phyloP scores from a whole-genome alignment of 2,113 vertebrate genomes.

The Misgurnus mizolepis region DNA sequence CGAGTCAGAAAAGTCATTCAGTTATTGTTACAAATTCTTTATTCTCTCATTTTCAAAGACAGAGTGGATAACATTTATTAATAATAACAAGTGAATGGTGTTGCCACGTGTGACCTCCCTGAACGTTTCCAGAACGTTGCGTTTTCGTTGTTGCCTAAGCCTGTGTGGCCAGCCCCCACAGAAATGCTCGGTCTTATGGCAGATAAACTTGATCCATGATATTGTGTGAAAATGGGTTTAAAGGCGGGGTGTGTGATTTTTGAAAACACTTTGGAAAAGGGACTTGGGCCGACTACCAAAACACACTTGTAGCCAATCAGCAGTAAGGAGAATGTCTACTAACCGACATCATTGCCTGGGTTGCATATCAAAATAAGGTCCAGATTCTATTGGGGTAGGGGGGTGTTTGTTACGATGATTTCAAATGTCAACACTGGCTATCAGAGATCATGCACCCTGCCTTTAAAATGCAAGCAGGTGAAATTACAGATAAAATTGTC shows the following conservation, averaged over 20 bases:
- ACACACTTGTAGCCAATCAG: no score
- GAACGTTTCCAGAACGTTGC: conserved; percentile 66
- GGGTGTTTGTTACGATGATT: no score
- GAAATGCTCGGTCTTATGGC: conserved; percentile 36
- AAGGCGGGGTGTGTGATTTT: no score
- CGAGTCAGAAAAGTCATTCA: not conserved
- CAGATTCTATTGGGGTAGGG: no score
- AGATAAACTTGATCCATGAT: not conserved
- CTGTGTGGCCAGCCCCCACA: conserved; percentile 65
- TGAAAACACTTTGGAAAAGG: no score
- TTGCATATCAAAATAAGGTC: no score
- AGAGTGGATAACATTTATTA: conserved; percentile 57
- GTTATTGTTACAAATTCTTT: conserved; percentile 69
- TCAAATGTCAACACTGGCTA: no score
- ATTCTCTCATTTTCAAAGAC: conserved; percentile 65
- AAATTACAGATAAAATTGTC: conserved; percentile 33
- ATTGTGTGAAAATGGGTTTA: conserved; percentile 9
- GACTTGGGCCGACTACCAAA: no score
- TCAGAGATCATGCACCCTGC: no score
- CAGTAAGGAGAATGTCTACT: no score
- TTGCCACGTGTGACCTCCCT: conserved; percentile 39
- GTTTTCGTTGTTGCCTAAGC: conserved; percentile 44
- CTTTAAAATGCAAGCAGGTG: conserved; percentile 34
- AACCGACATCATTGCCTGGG: no score
- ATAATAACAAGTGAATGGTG: conserved; percentile 59